Evolutionary conservation across 2,113 vertebrate genomes (phyloP).

Genomic region (Prochilodus magdalenae): DNA sequence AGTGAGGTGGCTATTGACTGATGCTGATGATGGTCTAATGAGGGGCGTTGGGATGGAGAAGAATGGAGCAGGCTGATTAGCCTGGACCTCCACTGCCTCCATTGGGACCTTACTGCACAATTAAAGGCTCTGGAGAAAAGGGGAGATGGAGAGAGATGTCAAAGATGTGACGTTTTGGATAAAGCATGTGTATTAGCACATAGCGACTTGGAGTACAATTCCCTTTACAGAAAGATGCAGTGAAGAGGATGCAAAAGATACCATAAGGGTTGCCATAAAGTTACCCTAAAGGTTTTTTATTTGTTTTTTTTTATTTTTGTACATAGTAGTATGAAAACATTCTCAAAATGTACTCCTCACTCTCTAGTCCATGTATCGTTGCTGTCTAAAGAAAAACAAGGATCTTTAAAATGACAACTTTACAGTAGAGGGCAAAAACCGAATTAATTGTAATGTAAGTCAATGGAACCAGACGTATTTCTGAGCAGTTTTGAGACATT

Average conservation of each 20-base stretch:
- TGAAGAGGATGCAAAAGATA: background rate
- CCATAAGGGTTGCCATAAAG: no score
- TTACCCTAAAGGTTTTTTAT: no score
- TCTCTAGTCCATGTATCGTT: no score
- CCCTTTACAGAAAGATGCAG: background rate
- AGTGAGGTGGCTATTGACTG: constrained; percentile 54
- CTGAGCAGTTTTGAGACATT: no score
- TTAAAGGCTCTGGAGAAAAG: constrained; percentile 32
- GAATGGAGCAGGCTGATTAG: constrained; percentile 31
- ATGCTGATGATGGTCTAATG: constrained; percentile 54
- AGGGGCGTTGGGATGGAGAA: constrained; percentile 33
- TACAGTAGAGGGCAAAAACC: no score
- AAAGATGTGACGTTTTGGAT: background rate
- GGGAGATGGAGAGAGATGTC: background rate
- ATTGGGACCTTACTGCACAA: constrained; percentile 7
- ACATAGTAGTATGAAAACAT: no score
- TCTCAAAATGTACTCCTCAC: no score
- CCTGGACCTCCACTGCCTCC: constrained; percentile 19
- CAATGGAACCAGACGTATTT: no score
- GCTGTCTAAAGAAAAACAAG: no score
- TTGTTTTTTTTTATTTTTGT: no score
- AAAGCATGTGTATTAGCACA: background rate
- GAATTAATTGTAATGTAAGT: no score
- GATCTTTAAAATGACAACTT: no score
- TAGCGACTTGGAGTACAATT: background rate